phyloP scores from a whole-genome alignment of 1,140 invertebrate genomes.

The Oscheius sp. region DNA sequence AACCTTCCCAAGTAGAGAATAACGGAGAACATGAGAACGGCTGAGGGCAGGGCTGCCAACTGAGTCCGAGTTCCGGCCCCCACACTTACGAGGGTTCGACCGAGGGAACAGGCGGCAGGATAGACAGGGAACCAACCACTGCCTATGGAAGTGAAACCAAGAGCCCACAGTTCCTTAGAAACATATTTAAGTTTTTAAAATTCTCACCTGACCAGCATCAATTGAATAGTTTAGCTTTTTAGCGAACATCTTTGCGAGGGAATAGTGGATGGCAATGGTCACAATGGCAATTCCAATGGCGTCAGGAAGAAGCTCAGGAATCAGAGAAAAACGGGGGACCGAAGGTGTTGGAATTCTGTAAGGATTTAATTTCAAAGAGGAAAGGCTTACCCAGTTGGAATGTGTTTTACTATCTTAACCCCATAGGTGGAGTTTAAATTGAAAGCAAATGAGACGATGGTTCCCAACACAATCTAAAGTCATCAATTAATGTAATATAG shows the following conservation, averaged over 20 bases:
- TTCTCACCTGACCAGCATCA: conserved; percentile 61
- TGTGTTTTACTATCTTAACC: conserved; percentile 51
- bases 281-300: conserved; percentile 65
- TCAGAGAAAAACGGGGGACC: conserved; percentile 57
- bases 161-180: conserved; percentile 53
- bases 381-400: conserved; percentile 50
- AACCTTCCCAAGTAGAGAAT: conserved; percentile 53
- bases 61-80: conserved; percentile 53
- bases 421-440: conserved; percentile 46
- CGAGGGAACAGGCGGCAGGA: conserved; percentile 53
- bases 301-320: conserved; percentile 56
- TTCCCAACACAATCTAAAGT: conserved; percentile 51
- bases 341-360: conserved; percentile 58
- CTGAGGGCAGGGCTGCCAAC: conserved; percentile 52
- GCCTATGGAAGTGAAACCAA: conserved; percentile 46
- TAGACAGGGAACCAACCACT: conserved; percentile 58
- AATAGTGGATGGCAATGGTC: conserved; percentile 64
- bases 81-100: conserved; percentile 56
- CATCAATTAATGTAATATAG: conserved; percentile 16
- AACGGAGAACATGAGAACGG: conserved; percentile 42
- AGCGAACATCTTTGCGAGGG: conserved; percentile 65
- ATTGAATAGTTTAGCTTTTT: conserved; percentile 64
- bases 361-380: neutral
- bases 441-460: conserved; percentile 47
- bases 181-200: conserved; percentile 6